phyloP scores from a whole-genome alignment of 2,888 invertebrate species.

The Cyaniris semiargus region DNA sequence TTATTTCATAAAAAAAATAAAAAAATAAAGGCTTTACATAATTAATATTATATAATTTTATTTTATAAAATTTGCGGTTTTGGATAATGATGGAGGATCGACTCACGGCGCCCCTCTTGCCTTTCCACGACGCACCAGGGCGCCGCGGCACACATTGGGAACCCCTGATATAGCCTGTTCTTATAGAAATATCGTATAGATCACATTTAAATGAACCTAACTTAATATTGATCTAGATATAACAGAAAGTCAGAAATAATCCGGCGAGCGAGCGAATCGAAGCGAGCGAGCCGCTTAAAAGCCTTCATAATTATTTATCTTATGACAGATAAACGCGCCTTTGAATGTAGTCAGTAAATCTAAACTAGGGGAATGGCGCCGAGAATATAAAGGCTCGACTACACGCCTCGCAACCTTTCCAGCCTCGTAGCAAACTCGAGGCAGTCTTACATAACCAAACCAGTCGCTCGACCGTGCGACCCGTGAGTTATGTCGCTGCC shows the following conservation, averaged over 20 bases:
- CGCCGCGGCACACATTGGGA: too few relatives aligned
- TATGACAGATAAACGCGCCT: slow-evolving; percentile 16
- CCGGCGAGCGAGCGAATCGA: neutral
- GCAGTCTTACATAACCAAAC: slow-evolving; percentile 64
- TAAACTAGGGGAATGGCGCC: slow-evolving; percentile 15
- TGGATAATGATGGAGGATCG: too few relatives aligned
- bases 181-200: too few relatives aligned
- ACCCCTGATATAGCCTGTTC: too few relatives aligned
- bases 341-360: slow-evolving; percentile 14
- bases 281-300: neutral
- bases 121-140: too few relatives aligned
- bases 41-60: too few relatives aligned
- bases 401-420: neutral
- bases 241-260: neutral
- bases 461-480: slow-evolving; percentile 51
- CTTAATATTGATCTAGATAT: neutral
- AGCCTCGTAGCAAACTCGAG: slow-evolving; percentile 11
- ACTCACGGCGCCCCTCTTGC: too few relatives aligned
- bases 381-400: slow-evolving; percentile 13
- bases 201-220: neutral
- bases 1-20: too few relatives aligned
- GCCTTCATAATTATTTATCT: slow-evolving; percentile 4
- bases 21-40: too few relatives aligned
- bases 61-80: too few relatives aligned
- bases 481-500: slow-evolving; percentile 43